Percentiles rank a stretch among this genome's conserved stretches.
Conservation (phyloP, 2,113 vertebrate species). For the Loxodonta africana region DNA sequence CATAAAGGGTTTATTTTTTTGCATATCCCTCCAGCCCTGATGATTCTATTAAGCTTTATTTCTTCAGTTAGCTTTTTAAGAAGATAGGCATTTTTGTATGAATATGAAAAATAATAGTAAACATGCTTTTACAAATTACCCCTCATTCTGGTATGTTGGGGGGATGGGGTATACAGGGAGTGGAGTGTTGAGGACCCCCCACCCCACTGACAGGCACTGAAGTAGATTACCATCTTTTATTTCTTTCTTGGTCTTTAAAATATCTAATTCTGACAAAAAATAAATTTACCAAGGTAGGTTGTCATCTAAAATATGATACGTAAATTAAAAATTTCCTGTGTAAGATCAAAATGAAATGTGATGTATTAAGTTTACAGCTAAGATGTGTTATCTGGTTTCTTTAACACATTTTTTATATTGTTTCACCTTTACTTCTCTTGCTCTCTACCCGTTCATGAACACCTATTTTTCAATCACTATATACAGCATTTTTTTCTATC, state of each 20-base stretch:
- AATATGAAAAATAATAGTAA: slow-evolving; percentile 2
- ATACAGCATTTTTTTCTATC: slow-evolving; percentile 37
- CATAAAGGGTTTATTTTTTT: background rate
- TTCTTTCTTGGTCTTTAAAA: slow-evolving; percentile 46
- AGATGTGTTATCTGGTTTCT: background rate
- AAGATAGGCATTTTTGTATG: background rate
- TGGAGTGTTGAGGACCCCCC: background rate
- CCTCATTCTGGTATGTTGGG: background rate
- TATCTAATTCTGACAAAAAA: slow-evolving; percentile 21
- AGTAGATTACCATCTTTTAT: background rate
- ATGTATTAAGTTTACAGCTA: background rate
- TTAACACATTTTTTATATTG: background rate
- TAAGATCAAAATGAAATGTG: slow-evolving; percentile 15
- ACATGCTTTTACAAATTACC: background rate
- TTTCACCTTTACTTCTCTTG: background rate
- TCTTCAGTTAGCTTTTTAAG: background rate
- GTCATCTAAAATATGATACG: background rate
- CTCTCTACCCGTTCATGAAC: background rate
- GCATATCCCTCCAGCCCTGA: background rate
- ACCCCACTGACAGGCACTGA: background rate
- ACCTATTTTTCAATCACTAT: background rate
- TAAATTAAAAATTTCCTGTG: slow-evolving; percentile 28
- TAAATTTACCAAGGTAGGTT: background rate
- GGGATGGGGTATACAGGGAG: too few species aligned
- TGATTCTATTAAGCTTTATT: background rate